Base-by-base conservation (phyloP, 2,888 invertebrate genomes). In the Anthoptus insignis region DNA sequence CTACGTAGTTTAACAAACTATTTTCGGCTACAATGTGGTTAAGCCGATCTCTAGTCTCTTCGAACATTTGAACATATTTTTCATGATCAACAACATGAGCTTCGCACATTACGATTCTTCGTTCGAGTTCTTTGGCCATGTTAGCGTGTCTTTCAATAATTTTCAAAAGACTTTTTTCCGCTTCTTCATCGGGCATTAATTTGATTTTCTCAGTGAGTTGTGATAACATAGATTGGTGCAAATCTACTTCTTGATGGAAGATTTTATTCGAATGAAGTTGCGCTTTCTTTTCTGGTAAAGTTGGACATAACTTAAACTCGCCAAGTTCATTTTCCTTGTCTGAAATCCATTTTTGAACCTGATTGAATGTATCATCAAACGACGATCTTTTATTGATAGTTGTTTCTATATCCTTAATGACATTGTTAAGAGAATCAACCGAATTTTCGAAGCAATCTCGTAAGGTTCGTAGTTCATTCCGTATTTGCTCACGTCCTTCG, bases 361-460 rank as follows among this genome's bases (percentile, higher is more conserved):
- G 98, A 52, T 96, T 96, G 74, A 97, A 97, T 69, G 97, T 98
- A 76, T 99, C 98, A 82, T 99, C 98, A 83, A 99, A 98, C 1
- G 98, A 98, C 3, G 98, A 97, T 85, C 98, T 95, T 76, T 98
- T 98, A 82, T 98, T 97, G 68, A 99, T 95, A 39, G 97, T 96
- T 0, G 96, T 97, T 91, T 99, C 99, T 16, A 98, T 96, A 76
- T 97, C 96, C 83, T 98, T 98, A 72, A 98, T 96, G 1, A 98
- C 95, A 14, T 96, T 95, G 81, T 97, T 98, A 0, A 98, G 95
- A 83, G 97, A 96, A 83, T 97, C 98, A 5, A 97, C 95, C 50
- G 98, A 95, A 54, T 96, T 94, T 86, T 99, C 99, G 78, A 97
- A 97, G 69, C 95, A 95, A 77, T 97, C 96, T 70, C 99, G 94